Percentiles rank a stretch among this genome's conserved stretches.
Evolutionary conservation across 2,888 invertebrate species (phyloP).

Genomic region (Andricus curvator): DNA sequence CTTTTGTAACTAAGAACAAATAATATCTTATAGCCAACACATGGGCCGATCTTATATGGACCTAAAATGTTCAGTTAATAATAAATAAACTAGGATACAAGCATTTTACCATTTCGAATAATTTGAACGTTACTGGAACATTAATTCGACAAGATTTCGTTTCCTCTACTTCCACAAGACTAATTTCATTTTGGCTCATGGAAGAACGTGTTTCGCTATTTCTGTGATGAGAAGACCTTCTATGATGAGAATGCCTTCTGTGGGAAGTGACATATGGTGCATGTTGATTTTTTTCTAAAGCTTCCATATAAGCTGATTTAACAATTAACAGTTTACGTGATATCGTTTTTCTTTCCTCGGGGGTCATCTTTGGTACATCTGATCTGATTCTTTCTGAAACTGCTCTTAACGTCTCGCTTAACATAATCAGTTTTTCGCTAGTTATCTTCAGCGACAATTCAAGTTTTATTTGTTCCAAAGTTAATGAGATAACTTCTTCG

Average conservation of each 20-base stretch:
- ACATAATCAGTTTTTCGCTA: background rate
- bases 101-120: background rate
- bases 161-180: background rate
- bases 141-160: conserved; percentile 1
- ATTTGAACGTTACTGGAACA: background rate
- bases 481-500: background rate
- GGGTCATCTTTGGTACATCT: background rate
- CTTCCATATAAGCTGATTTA: background rate
- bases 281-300: background rate
- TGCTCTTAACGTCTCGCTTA: background rate
- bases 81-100: no score
- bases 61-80: no score
- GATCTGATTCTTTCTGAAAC: conserved; percentile 2
- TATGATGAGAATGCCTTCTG: background rate
- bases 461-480: background rate
- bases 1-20: no score
- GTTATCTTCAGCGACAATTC: background rate
- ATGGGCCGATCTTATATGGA: no score
- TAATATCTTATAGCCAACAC: no score
- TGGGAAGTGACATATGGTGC: background rate
- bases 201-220: background rate
- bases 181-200: background rate
- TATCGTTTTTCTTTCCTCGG: background rate
- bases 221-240: background rate
- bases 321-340: background rate